These are phyloP conservation scores for Florisuga fusca DNA, from an alignment of 2,797 vertebrate species.

Conservation along the genomic window DNA sequence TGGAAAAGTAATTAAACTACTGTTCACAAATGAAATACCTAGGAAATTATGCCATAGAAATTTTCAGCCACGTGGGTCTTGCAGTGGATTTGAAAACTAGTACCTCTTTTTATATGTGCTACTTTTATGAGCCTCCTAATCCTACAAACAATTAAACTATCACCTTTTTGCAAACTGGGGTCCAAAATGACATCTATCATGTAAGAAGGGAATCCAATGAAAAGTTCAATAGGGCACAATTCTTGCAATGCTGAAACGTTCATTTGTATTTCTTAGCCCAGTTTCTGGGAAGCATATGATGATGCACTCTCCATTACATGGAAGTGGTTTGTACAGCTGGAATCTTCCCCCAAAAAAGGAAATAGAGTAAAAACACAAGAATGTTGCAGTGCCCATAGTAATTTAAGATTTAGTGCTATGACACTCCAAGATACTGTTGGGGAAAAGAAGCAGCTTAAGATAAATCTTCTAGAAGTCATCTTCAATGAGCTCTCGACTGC, in stretches of 20 bases:
- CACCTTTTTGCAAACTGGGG: not conserved
- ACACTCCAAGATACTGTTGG: not conserved
- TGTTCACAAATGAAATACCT: not conserved
- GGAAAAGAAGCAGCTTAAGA: not conserved
- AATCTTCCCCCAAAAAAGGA: not conserved
- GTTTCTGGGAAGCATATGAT: not conserved
- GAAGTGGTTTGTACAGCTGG: not conserved
- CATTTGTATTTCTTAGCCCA: not conserved
- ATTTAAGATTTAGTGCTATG: not conserved
- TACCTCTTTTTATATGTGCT: not conserved
- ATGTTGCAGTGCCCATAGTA: not conserved
- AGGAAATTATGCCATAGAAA: not conserved
- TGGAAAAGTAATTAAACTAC: not conserved
- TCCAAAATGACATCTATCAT: not conserved
- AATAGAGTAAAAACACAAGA: not conserved
- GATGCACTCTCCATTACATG: not conserved
- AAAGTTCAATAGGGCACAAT: not conserved
- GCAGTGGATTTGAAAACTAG: not conserved
- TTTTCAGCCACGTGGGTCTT: not conserved
- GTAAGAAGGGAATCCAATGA: not conserved
- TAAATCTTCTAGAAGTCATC: slow-evolving; percentile 28
- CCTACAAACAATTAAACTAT: not conserved
- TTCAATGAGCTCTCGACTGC: not conserved
- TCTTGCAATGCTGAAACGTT: not conserved
- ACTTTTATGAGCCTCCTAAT: not conserved